Percentiles rank a stretch among this genome's conserved stretches.
Conservation (phyloP, 2,888 invertebrate species). For the Leptopilina myrica region DNA sequence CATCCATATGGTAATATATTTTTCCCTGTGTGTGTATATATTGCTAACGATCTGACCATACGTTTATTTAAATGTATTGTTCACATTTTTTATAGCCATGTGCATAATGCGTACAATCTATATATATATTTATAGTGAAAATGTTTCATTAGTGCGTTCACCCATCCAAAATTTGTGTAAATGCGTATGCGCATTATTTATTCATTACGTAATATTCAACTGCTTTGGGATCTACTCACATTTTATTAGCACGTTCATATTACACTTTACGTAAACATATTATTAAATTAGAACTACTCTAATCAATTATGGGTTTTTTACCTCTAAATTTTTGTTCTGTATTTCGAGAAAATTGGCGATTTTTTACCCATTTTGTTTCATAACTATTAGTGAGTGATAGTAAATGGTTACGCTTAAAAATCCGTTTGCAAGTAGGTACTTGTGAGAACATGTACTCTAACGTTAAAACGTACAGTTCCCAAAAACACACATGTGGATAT, state of each 20-base stretch:
- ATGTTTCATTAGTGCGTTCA: conserved; percentile 7
- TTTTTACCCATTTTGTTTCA: too few relatives aligned
- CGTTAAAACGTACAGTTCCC: conserved; percentile 46
- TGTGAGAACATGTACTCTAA: conserved; percentile 47
- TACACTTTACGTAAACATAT: too few relatives aligned
- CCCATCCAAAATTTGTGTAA: background rate
- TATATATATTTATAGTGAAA: background rate
- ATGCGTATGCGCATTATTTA: background rate
- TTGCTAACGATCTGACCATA: background rate
- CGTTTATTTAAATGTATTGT: background rate
- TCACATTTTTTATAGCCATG: background rate
- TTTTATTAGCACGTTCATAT: background rate
- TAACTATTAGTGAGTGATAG: background rate
- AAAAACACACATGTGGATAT: conserved; percentile 51
- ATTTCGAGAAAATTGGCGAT: too few relatives aligned
- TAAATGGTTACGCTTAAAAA: conserved; percentile 39
- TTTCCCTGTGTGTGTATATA: background rate
- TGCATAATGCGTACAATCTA: conserved; percentile 4
- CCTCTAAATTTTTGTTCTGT: too few relatives aligned
- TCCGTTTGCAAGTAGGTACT: conserved; percentile 39
- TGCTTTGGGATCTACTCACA: background rate
- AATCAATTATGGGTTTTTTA: too few relatives aligned
- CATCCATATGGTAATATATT: background rate
- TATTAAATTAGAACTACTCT: too few relatives aligned
- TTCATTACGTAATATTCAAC: conserved; percentile 1